Base-by-base conservation (phyloP, 2,797 vertebrate genomes). In the Euthynnus affinis region DNA sequence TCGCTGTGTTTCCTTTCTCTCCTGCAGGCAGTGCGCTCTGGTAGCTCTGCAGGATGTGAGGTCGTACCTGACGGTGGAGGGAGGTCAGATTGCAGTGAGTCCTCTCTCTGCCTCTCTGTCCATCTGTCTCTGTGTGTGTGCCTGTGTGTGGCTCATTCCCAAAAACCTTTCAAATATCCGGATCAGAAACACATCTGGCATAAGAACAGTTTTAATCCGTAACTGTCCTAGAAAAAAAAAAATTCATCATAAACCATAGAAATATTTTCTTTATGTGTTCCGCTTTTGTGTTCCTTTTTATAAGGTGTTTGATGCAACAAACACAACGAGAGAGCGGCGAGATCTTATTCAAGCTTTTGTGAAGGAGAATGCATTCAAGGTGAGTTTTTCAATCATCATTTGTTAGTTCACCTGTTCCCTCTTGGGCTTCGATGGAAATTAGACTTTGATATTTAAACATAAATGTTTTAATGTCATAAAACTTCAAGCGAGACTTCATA, bases 221-320 rank as follows among this genome's bases (percentile, higher is more conserved):
- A 52, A 17, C 48, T 84, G 72, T 51, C 70, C 71, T 29, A 51
- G 40, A 74, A 72, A 62, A 25, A 46, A 74, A 72, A 62, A 25
- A 27, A 25, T 71, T 62, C 5, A 55, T 44, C 13, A 9, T 3
- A 27, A 1, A 32, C n/a, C 17, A 23, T 23, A 18, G 17, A 12
- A 29, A 46, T 17, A 18, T 25, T 32, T 14, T 55, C 6, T 55
- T 32, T 32, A 12, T 15, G 7, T 29, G 61, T 27, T 65, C 22
- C 4, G 22, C 13, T 34, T 69, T 48, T 56, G 9, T 66, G 6
- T 12, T 25, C 0, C 8, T 46, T 48, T 61, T 75, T 20, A 79
- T 37, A 70, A 99, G 98, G 98, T 99, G 67, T 99, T 99, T 75
- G 98, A 99, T 90, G 98, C 98, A 3, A 99, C 98, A 82, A 99